Evolutionary conservation across 2,888 invertebrate genomes (phyloP), one percentile per base, ranked within the genome.

Genomic region (Platycheirus albimanus): DNA sequence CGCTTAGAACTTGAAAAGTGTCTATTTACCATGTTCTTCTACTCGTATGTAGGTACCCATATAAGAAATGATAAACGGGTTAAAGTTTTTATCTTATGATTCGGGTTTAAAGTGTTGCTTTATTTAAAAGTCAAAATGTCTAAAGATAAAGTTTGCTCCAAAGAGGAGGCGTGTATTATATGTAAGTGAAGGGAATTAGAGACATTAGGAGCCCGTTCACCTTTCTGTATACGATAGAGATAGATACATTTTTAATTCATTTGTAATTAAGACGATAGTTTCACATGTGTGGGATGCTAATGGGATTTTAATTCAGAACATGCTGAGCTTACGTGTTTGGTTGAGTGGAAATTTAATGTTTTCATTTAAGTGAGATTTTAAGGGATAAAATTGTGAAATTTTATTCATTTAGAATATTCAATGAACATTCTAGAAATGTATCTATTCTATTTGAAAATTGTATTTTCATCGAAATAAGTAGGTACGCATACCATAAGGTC

Each of bases 201-300:
- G n/a, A 17, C 43, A 64, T 52, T 64, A 38, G 17, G 38, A 69
- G 69, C 54, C 36, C 52, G 19, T 71, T 70, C 36, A 56, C 41
- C 47, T 43, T 38, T 15, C 1, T 17, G n/a, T 1, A 8, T 43
- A 11, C 33, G n/a, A 24, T 24, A 24, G 24, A 19, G 41, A 28
- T 49, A 19, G 41, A 28, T 49, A 5, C 38, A 33, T 43, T 38
- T 69, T 33, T 36, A 33, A 51, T 66, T 41, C 10, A n/a, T 38
- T 71, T 64, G 71, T 51, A 71, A 78, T 78, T 71, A 78, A 70
- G 64, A 56, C 56, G 71, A 77, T 77, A 58, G 61, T 49, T 20
- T 41, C 20, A 28, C 45, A 33, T 78, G 58, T 71, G 66, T 61
- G 52, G 72, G 54, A 74, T 74, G 72, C 47, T 79, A 72, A 79